Evolutionary conservation across 1,140 invertebrate genomes (phyloP).

Genomic region (Agraylea sexmaculata): DNA sequence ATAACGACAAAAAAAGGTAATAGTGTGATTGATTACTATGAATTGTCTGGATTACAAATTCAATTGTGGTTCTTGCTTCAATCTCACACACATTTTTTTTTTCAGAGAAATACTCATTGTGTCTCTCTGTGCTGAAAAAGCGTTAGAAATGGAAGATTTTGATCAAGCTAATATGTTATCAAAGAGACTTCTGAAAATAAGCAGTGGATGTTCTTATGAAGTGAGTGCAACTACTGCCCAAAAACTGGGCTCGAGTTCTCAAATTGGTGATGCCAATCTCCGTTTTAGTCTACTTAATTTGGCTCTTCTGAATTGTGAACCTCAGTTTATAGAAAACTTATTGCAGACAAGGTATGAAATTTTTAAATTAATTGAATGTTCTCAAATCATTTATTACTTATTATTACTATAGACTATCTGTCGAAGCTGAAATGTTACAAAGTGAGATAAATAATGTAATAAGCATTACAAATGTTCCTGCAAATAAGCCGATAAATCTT

Average conservation of each 20-base stretch:
- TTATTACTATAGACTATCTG: conserved; percentile 13
- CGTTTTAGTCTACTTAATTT: conserved; percentile 14
- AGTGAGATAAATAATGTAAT: conserved; percentile 18
- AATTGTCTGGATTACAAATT: too few relatives aligned
- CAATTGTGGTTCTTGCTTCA: too few relatives aligned
- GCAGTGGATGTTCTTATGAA: conserved; percentile 3
- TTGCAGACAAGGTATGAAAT: conserved; percentile 13
- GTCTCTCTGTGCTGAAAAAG: conserved; percentile 19
- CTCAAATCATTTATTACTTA: not conserved
- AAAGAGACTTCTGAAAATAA: conserved; percentile 8
- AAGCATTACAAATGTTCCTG: conserved; percentile 13
- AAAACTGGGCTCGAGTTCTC: conserved; percentile 10
- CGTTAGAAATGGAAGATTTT: conserved; percentile 15
- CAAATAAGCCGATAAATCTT: conserved; percentile 12
- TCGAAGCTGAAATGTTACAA: conserved; percentile 19
- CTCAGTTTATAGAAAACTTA: conserved; percentile 15
- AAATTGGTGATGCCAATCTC: conserved; percentile 6
- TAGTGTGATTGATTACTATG: not conserved
- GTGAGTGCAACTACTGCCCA: conserved; percentile 10
- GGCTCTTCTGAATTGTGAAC: conserved; percentile 15
- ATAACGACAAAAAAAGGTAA: conserved; percentile 20
- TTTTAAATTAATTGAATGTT: not conserved
- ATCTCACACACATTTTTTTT: conserved; percentile 6
- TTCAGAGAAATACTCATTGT: conserved; percentile 17
- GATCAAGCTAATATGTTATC: conserved; percentile 11